phyloP scores from a whole-genome alignment of 2,113 vertebrate species.

The Puntigrus tetrazona region DNA sequence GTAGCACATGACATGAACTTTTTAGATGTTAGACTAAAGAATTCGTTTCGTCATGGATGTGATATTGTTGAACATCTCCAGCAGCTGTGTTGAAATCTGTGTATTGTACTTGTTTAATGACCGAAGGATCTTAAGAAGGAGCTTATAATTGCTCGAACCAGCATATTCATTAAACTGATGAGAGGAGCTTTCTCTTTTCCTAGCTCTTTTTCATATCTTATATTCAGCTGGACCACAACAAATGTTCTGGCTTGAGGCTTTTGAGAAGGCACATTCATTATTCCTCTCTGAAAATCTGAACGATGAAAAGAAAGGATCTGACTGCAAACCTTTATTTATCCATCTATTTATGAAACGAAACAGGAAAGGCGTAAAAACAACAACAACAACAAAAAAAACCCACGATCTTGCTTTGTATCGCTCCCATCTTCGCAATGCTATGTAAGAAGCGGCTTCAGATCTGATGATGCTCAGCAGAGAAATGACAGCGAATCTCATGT shows the following conservation, averaged over 20 bases:
- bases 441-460: conserved; percentile 15
- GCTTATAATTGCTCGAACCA: not conserved
- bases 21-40: not conserved
- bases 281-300: conserved; percentile 33
- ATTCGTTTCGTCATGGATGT: not conserved
- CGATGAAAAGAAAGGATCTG: conserved; percentile 31
- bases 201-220: conserved; percentile 20
- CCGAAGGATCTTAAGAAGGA: too few relatives aligned
- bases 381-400: too few relatives aligned
- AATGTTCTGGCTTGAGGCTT: conserved; percentile 24
- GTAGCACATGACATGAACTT: not conserved
- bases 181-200: not conserved
- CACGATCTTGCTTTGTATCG: not conserved
- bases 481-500: conserved; percentile 28
- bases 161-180: conserved; percentile 10
- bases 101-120: not conserved
- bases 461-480: conserved; percentile 18
- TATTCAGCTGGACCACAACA: conserved; percentile 32
- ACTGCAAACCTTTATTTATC: conserved; percentile 40
- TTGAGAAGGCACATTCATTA: conserved; percentile 32
- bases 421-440: not conserved
- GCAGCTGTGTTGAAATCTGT: not conserved
- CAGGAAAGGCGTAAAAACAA: not conserved
- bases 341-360: conserved; percentile 40
- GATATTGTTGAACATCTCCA: not conserved